Evolutionary conservation across 2,888 invertebrate genomes (phyloP), one percentile per base, ranked within the genome.

Genomic region (Augochlorella aurata): DNA sequence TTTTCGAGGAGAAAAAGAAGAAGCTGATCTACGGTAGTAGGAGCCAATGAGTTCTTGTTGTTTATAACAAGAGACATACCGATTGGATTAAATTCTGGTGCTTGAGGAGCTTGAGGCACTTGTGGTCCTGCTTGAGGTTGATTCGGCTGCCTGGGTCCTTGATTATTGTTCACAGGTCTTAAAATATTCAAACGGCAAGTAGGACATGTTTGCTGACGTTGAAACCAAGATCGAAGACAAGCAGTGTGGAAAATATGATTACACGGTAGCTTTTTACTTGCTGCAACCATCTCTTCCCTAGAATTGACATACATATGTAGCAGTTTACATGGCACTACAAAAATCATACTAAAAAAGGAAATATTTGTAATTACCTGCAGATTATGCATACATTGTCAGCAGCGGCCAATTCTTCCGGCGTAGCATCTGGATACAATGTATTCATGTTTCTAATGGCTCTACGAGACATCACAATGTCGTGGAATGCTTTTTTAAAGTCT

Each of bases 321-420:
- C 12, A 12, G 52, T 68, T 7, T 38, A 52, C 49, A 73, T 69
- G 58, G 61, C 16, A 18, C 10, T n/a, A 58, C 38, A 29, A 21
- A 29, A 21, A 24, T 21, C 24, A 1, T 12, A 44, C 18, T 8
- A 14, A 12, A 44, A 10, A 65, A 29, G 24, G 44, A 8, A 71
- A 74, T 68, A 47, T 61, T 61, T 70, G 47, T 12, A 45, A 12
- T 83, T 88, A 94, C 90, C 99, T 96, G 93, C 99, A 99, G 90
- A 99, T 99, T 90, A 99, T 99, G 94, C 99, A 99, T 78, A 99
- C 99, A 93, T 99, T 99, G 94, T 99, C 99, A 0, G 98, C 97
- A 21, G 97, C 96, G 47, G 97, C 96, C 29, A 99, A 94, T 94
- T 99, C 99, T 88, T 98, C 98, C 0, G 97, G 94, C 0, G 99